phyloP scores from a whole-genome alignment of 1,140 invertebrate genomes.

The Drosophila setifemur region DNA sequence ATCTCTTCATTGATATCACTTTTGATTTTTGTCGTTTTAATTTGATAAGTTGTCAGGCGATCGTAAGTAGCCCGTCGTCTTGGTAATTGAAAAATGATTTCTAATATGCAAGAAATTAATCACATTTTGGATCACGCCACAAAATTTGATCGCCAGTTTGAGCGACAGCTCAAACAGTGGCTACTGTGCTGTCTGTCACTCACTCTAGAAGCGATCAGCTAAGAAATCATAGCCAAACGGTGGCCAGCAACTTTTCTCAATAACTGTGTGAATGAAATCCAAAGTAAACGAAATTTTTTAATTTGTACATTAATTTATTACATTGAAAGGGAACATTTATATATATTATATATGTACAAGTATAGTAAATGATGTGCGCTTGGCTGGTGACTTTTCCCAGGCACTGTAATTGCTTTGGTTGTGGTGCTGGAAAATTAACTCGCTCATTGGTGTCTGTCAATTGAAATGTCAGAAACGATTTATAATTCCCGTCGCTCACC shows the following conservation, averaged over 20 bases:
- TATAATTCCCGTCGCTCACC: constrained; percentile 68
- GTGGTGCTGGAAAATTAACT: constrained; percentile 74
- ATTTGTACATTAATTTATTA: too few species aligned
- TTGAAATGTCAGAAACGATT: constrained; percentile 81
- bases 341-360: too few species aligned
- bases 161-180: constrained; percentile 73
- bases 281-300: too few species aligned
- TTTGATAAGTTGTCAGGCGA: constrained; percentile 79
- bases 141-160: constrained; percentile 64
- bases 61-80: constrained; percentile 70
- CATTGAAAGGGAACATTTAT: too few species aligned
- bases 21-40: constrained; percentile 75
- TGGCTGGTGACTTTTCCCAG: constrained; percentile 33
- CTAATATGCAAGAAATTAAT: constrained; percentile 81
- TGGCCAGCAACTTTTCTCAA: too few species aligned
- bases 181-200: neutral
- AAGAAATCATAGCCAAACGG: too few species aligned
- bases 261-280: too few species aligned
- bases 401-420: constrained; percentile 33
- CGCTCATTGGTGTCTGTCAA: constrained; percentile 80
- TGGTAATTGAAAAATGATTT: constrained; percentile 81
- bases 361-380: too few species aligned
- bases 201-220: too few species aligned
- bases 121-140: constrained; percentile 67
- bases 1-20: constrained; percentile 81